Conservation (phyloP, 2,797 vertebrate genomes). For the Toxotes lorentzi region DNA sequence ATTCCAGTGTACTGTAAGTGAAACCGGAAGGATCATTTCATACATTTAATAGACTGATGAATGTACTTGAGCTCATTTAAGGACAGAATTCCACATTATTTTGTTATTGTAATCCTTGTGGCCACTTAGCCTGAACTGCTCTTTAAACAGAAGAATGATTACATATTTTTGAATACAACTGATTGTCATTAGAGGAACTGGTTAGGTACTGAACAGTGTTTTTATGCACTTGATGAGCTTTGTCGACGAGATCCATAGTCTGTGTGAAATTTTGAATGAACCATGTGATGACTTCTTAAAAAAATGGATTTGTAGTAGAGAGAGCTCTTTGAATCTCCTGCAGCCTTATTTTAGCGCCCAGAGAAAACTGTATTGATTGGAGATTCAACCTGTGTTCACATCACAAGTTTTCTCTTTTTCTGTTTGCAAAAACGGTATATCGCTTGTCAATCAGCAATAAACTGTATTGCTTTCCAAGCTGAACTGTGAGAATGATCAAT, state of each 20-base stretch:
- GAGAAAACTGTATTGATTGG: constrained; percentile 34
- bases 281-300: background rate
- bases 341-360: constrained; percentile 27
- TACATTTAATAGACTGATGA: background rate
- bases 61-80: background rate
- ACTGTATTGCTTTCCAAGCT: constrained; percentile 58
- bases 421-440: constrained; percentile 12
- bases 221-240: background rate
- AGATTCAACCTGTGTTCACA: constrained; percentile 47
- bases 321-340: constrained; percentile 6
- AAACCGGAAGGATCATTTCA: background rate
- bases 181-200: background rate
- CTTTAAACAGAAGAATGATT: background rate
- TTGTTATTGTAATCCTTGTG: background rate
- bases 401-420: constrained; percentile 37
- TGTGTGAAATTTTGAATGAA: background rate
- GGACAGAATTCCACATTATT: background rate
- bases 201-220: background rate
- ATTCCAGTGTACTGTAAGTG: background rate
- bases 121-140: constrained; percentile 14
- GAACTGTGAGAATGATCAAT: constrained; percentile 58
- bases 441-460: constrained; percentile 46
- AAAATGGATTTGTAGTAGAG: background rate
- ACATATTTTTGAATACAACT: background rate
- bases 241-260: background rate